phyloP scores from a whole-genome alignment of 2,113 vertebrate species.

The Xiphorhynchus elegans region DNA sequence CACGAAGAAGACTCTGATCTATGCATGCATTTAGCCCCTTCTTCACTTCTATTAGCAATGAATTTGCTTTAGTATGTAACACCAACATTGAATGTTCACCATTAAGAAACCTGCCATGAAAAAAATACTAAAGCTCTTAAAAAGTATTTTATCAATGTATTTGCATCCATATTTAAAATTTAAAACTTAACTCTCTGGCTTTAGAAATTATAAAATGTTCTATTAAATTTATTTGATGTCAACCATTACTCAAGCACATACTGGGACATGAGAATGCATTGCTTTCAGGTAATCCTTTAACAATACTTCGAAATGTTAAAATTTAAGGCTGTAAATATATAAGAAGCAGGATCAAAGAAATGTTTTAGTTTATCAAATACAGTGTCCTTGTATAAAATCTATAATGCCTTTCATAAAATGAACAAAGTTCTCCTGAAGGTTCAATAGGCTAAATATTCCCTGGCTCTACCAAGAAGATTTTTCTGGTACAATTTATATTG shows the following conservation, averaged over 20 bases:
- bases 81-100: not conserved
- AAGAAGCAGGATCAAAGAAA: not conserved
- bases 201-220: not conserved
- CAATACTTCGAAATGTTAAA: not conserved
- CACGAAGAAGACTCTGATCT: not conserved
- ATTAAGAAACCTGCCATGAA: not conserved
- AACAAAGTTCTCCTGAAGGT: not conserved
- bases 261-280: not conserved
- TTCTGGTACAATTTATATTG: not conserved
- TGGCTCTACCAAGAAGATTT: not conserved
- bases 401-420: not conserved
- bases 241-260: not conserved
- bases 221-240: not conserved
- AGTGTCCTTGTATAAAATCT: not conserved
- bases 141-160: not conserved
- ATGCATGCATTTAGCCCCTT: not conserved
- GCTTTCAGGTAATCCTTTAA: not conserved
- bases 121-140: not conserved
- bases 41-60: not conserved
- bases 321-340: not conserved
- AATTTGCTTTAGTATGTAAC: not conserved
- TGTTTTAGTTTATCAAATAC: not conserved
- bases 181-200: not conserved
- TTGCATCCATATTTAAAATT: not conserved
- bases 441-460: not conserved